These are phyloP conservation scores for Cephus sareptanus DNA, from an alignment of 2,888 invertebrate species.

Conservation along the genomic window DNA sequence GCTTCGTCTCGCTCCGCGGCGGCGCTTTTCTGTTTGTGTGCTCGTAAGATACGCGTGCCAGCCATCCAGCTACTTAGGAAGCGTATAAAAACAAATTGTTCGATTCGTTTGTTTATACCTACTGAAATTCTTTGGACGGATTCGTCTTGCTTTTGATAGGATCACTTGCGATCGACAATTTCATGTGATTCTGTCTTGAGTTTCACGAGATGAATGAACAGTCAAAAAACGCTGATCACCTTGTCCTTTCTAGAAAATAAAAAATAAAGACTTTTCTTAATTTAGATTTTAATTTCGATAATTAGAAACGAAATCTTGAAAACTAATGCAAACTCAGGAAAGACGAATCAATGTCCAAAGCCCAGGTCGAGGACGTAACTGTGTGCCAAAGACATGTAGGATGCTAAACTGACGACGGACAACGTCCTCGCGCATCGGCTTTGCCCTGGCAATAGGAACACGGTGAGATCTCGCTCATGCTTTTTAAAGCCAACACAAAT, in stretches of 20 bases:
- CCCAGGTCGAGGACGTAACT: neutral
- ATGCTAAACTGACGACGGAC: constrained; percentile 42
- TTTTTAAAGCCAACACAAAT: constrained; percentile 54
- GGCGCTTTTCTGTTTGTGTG: constrained; percentile 7
- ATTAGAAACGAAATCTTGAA: no score
- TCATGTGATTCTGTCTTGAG: no score
- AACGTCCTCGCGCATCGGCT: constrained; percentile 37
- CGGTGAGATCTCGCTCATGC: constrained; percentile 31
- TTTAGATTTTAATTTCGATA: no score
- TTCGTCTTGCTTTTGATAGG: neutral
- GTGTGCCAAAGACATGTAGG: constrained; percentile 5
- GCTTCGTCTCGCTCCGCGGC: constrained; percentile 36
- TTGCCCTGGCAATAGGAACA: constrained; percentile 28
- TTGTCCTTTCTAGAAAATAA: no score
- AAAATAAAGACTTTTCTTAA: no score
- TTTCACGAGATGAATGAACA: constrained; percentile 4
- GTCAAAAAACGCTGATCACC: neutral
- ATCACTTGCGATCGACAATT: no score
- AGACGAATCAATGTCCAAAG: neutral
- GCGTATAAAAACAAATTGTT: constrained; percentile 52
- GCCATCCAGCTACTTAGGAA: constrained; percentile 46
- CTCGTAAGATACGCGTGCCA: constrained; percentile 37
- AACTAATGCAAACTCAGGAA: neutral
- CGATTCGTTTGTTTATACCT: constrained; percentile 45
- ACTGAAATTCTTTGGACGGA: constrained; percentile 8